A percentile compares a stretch with the other conserved stretches of the same genome.
These are phyloP conservation scores for Acinonyx jubatus DNA, from an alignment of 2,113 vertebrate species.

Conservation along the genomic window DNA sequence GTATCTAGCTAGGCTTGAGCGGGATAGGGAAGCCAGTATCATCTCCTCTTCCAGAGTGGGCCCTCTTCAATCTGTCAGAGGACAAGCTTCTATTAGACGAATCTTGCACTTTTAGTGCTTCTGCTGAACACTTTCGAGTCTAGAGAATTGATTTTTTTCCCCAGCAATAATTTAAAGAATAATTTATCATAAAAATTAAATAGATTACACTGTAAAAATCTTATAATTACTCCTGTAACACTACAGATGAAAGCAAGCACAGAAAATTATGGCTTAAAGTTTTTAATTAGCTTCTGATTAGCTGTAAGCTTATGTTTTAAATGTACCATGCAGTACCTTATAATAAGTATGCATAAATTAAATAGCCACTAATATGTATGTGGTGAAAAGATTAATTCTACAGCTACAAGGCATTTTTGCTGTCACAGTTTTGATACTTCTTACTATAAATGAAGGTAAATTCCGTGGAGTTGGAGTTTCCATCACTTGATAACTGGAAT, in stretches of 20 bases:
- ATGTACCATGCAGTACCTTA: slow-evolving; percentile 57
- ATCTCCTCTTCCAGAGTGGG: background rate
- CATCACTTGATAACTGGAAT: background rate
- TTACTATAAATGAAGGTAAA: background rate
- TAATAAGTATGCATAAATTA: slow-evolving; percentile 70
- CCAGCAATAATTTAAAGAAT: slow-evolving; percentile 35
- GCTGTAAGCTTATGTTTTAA: slow-evolving; percentile 71
- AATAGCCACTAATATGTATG: slow-evolving; percentile 54
- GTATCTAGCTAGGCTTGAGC: background rate
- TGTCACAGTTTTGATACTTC: slow-evolving; percentile 11
- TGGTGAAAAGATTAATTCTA: slow-evolving; percentile 51
- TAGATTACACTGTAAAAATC: slow-evolving; percentile 68
- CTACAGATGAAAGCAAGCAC: slow-evolving; percentile 65
- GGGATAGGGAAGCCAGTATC: background rate
- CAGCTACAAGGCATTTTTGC: background rate
- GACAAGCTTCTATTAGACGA: background rate
- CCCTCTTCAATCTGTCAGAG: background rate
- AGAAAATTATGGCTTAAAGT: slow-evolving; percentile 68
- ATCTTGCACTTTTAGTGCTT: background rate
- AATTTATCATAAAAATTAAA: slow-evolving; percentile 65
- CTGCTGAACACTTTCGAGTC: background rate
- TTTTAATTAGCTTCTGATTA: slow-evolving; percentile 79
- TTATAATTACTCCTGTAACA: slow-evolving; percentile 70
- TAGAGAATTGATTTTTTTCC: slow-evolving; percentile 45
- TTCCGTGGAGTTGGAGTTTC: background rate